Evolutionary conservation across 23 tunicate species (phyloP), one percentile per base, ranked within the genome.

Genomic region (Botrylloides violaceus): DNA sequence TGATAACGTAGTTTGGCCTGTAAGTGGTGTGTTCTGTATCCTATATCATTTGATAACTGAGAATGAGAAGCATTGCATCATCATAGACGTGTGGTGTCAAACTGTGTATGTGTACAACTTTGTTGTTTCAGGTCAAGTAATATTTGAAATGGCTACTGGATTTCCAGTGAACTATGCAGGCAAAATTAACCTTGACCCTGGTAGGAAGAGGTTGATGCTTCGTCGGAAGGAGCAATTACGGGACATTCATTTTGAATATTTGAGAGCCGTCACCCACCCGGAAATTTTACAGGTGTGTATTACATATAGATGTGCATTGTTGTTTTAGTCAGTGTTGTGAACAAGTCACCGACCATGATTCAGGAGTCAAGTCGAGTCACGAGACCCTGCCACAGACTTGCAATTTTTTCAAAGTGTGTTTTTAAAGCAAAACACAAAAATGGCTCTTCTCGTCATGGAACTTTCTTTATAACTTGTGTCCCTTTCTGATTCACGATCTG

Each of bases 121-220:
- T 59, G 6, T 22, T 22, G 18, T n/a, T 9, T 7, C 30, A 68
- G 74, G 58, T 26, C 56, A 68, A 37, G 26, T 68, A n/a, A 30
- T 68, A 0, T 68, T 68, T 22, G 74, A 68, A 36, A 68, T 68
- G 74, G 58, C 58, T 19, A 68, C 74, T 38, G 74, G 74, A 2
- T 68, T 68, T 68, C 57, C 74, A 4, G 74, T 68, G 58, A 68
- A 68, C 37, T 68, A 68, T 2, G 56, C 74, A 0, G 32, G 3
- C 4, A 38, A 68, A n/a, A 56, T 3, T 4, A 25, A 35, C 21
- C 23, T 39, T 15, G 37, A 68, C 19, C 74, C 74, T 19, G 21
- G 49, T 20, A 39, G 37, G 56, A 68, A 43, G n/a, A 6, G 37
- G 58, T 5, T 26, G 9, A 36, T 18, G 23, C 56, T 37, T 3